A percentile compares a stretch with the other conserved stretches of the same genome.
These are phyloP conservation scores for Campaea margaritaria DNA, from an alignment of 2,888 invertebrate genomes.

Conservation along the genomic window DNA sequence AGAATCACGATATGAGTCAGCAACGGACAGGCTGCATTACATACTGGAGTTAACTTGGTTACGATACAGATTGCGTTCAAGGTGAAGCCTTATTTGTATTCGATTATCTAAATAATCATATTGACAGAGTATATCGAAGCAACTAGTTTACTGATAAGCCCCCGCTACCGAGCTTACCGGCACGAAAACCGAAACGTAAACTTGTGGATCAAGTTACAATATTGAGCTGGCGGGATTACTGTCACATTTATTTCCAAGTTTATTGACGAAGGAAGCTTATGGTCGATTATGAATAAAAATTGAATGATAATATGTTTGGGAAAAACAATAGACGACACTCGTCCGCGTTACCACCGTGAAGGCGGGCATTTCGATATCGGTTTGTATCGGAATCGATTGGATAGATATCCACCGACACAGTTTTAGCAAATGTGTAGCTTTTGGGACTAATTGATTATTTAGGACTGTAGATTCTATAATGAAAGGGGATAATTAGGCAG, in stretches of 20 bases:
- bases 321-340: constrained; percentile 28
- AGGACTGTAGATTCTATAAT: too few species aligned
- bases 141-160: constrained; percentile 35
- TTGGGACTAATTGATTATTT: too few species aligned
- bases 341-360: constrained; percentile 35
- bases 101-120: constrained; percentile 33
- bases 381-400: constrained; percentile 6
- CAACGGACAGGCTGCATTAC: constrained; percentile 27
- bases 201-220: constrained; percentile 18
- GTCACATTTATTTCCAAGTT: constrained; percentile 16
- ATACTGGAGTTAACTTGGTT: constrained; percentile 48
- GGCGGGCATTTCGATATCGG: constrained; percentile 39
- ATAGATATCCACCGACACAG: too few species aligned
- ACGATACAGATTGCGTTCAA: constrained; percentile 50
- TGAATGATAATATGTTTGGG: constrained; percentile 37
- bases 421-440: too few species aligned
- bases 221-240: constrained; percentile 4
- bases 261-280: constrained; percentile 41
- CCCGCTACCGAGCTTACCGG: constrained; percentile 2
- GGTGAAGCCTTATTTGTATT: constrained; percentile 52
- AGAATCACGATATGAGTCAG: constrained; percentile 45
- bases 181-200: constrained; percentile 5
- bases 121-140: constrained; percentile 25
- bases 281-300: constrained; percentile 42
- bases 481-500: too few species aligned